Evolutionary conservation across 1,140 invertebrate species (phyloP).

Genomic region (Drosophila tani): DNA sequence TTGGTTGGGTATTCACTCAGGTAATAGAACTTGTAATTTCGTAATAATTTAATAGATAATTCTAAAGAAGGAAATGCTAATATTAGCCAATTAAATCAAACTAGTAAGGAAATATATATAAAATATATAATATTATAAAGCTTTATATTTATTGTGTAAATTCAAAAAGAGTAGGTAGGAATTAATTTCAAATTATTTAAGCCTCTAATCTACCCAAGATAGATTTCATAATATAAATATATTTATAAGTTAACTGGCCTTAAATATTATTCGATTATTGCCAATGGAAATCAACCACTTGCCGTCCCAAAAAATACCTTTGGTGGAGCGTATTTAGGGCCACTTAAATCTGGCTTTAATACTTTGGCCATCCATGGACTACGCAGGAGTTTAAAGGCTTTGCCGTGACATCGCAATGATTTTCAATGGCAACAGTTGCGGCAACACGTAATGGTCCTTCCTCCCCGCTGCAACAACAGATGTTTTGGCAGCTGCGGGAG

Average conservation of each 20-base stretch:
- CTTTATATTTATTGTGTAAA: too few relatives aligned
- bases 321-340: neutral
- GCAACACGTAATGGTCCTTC: constrained; percentile 47
- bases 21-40: neutral
- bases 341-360: constrained; percentile 37
- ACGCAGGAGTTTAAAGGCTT: constrained; percentile 32
- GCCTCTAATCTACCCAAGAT: too few relatives aligned
- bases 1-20: neutral
- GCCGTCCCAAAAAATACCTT: neutral
- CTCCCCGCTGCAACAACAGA: constrained; percentile 37
- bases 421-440: constrained; percentile 61
- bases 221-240: too few relatives aligned
- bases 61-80: neutral
- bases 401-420: constrained; percentile 19
- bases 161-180: too few relatives aligned
- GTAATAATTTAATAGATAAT: too few relatives aligned
- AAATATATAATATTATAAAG: too few relatives aligned
- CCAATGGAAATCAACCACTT: neutral
- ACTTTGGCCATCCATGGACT: constrained; percentile 2
- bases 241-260: too few relatives aligned
- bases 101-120: too few relatives aligned
- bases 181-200: too few relatives aligned
- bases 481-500: constrained; percentile 22
- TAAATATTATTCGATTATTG: neutral
- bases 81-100: too few relatives aligned